Base-by-base conservation (phyloP, 2,113 vertebrate species). In the Otocyon megalotis region DNA sequence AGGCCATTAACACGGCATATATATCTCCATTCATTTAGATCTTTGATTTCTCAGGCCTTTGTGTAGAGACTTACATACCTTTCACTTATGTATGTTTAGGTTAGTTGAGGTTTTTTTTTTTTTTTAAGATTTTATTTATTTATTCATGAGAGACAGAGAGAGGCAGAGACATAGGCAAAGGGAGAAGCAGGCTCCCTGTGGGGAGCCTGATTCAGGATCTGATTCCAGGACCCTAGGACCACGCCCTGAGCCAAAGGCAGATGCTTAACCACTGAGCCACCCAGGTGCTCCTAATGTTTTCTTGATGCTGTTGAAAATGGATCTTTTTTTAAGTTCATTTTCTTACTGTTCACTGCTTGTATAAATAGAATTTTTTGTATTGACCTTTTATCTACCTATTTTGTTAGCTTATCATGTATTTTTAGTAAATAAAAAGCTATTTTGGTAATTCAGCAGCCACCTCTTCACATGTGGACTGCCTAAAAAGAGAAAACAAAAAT, bases 261-360 rank as follows among this genome's bases (percentile, higher is more conserved):
- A 43, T 43, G 43, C 43, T 43, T 43, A 43, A 43, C 43, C 43
- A 43, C 43, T 43, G 43, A 43, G 43, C 43, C 6, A 43, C 43
- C 43, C 43, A 43, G 43, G 43, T 43, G 43, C 43, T 6, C 43
- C 43, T 94, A 48, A 20, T 74, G 60, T 91, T 91, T 93, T 71
- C 69, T 82, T 84, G 58, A 90, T 93, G 13, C 17, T 30, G 0
- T 71, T 60, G 26, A 77, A 88, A 94, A 62, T 92, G 26, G 5
- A 32, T 86, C 8, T 94, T 89, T 74, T 72, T 37, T 81, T 79
- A 22, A 76, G 71, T 90, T 72, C 10, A 12, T 97, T 87, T 81
- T 92, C n/a, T 77, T 69, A 81, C 14, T 90, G 12, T 81, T 43
- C 90, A 16, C 89, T 48, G 3, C 37, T 93, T 60, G 14, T 63